phyloP scores from a whole-genome alignment of 2,888 invertebrate species.

The Sphecodes monilicornis region DNA sequence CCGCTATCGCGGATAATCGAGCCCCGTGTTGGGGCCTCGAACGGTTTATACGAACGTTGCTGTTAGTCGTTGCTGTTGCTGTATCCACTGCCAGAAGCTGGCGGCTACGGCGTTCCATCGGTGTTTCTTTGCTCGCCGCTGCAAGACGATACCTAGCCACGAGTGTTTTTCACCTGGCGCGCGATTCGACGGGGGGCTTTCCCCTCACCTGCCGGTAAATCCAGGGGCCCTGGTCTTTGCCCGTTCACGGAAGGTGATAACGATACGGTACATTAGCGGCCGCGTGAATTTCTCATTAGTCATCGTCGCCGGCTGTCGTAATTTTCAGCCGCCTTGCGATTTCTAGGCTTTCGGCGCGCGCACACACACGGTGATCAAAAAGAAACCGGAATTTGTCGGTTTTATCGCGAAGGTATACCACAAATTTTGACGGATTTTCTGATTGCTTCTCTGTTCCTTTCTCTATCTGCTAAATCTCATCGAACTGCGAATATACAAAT shows the following conservation, averaged over 20 bases:
- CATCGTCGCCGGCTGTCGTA: slow-evolving; percentile 69
- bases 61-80: no score
- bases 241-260: slow-evolving; percentile 69
- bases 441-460: no score
- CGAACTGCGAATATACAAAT: no score
- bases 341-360: not conserved
- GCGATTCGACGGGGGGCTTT: slow-evolving; percentile 53
- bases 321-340: slow-evolving; percentile 67
- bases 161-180: slow-evolving; percentile 52
- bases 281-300: slow-evolving; percentile 74
- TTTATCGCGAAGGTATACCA: no score
- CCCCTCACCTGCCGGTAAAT: slow-evolving; percentile 59
- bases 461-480: no score
- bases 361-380: not conserved
- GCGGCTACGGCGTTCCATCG: slow-evolving; percentile 29
- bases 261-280: slow-evolving; percentile 73
- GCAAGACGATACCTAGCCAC: slow-evolving; percentile 62
- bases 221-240: slow-evolving; percentile 54
- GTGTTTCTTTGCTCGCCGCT: slow-evolving; percentile 23
- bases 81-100: slow-evolving; percentile 19
- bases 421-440: no score
- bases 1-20: slow-evolving; percentile 57
- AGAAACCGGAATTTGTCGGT: not conserved
- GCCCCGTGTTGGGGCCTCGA: not conserved
- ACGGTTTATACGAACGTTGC: slow-evolving; percentile 21